These are phyloP conservation scores for Rambutsinella grinnellia DNA, from an alignment of 2,888 invertebrate genomes.

Conservation along the genomic window DNA sequence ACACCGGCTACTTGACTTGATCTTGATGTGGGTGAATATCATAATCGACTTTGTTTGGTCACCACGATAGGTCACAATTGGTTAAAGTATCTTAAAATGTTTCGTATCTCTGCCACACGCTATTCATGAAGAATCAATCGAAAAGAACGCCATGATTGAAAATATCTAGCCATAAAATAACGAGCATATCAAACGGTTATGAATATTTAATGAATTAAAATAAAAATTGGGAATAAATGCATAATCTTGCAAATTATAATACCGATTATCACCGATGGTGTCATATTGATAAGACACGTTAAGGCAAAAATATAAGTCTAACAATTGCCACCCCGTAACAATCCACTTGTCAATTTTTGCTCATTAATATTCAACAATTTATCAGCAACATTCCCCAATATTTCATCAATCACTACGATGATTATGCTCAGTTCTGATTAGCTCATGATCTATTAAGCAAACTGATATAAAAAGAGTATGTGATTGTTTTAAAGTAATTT, in stretches of 20 bases:
- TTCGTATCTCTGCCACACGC: neutral
- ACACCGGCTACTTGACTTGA: neutral
- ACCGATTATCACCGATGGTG: constrained; percentile 40
- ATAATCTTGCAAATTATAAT: constrained; percentile 3
- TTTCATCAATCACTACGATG: constrained; percentile 19
- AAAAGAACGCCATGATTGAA: no score
- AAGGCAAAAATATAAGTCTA: neutral
- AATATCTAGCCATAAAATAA: no score
- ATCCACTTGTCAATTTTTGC: constrained; percentile 1
- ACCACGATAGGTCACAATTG: neutral
- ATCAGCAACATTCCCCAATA: neutral
- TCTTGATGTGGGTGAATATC: neutral
- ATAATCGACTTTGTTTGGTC: no score
- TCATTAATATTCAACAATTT: constrained; percentile 21
- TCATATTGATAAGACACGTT: constrained; percentile 21
- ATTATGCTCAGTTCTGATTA: neutral
- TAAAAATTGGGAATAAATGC: neutral
- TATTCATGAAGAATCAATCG: constrained; percentile 17
- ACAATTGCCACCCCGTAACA: neutral
- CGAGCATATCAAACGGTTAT: no score
- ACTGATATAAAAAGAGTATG: no score
- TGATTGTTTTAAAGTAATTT: no score
- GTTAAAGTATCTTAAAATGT: neutral
- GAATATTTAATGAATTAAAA: neutral
- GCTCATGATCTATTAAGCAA: no score